Evolutionary conservation across 1,140 invertebrate genomes (phyloP).

Genomic region (Bombus confusus): DNA sequence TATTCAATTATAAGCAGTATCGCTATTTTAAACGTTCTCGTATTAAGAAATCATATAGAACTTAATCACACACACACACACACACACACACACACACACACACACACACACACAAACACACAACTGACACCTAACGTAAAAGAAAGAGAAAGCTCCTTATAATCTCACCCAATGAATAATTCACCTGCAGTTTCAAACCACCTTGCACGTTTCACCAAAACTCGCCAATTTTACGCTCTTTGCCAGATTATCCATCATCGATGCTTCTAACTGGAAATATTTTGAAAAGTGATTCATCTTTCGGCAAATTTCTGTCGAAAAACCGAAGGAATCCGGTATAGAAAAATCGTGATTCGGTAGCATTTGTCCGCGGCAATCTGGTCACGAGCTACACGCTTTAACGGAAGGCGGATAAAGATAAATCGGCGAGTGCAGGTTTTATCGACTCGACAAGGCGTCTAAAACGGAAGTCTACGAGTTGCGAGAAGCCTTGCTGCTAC

Average conservation of each 20-base stretch:
- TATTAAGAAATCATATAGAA: too few relatives aligned
- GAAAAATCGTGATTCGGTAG: not conserved
- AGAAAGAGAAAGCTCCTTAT: not conserved
- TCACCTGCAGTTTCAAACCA: not conserved
- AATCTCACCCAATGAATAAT: not conserved
- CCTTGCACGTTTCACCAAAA: too few relatives aligned
- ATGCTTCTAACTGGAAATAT: fast-evolving
- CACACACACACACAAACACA: too few relatives aligned
- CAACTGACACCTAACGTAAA: not conserved
- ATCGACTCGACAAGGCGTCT: slow-evolving; percentile 19
- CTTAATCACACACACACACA: too few relatives aligned
- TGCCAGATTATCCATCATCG: not conserved
- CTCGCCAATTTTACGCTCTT: fast-evolving
- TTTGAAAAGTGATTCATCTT: not conserved
- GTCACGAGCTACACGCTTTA: not conserved
- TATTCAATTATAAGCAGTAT: not conserved
- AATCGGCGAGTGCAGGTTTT: slow-evolving; percentile 13
- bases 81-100: too few relatives aligned
- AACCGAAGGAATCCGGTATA: not conserved
- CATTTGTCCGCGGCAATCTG: not conserved
- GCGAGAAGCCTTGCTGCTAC: not conserved
- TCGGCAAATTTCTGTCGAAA: not conserved
- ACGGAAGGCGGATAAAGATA: slow-evolving; percentile 6
- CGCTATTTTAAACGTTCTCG: too few relatives aligned
- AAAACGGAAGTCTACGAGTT: slow-evolving; percentile 1